Evolutionary conservation across 2,113 vertebrate species (phyloP).

Genomic region (Dromaius novaehollandiae): DNA sequence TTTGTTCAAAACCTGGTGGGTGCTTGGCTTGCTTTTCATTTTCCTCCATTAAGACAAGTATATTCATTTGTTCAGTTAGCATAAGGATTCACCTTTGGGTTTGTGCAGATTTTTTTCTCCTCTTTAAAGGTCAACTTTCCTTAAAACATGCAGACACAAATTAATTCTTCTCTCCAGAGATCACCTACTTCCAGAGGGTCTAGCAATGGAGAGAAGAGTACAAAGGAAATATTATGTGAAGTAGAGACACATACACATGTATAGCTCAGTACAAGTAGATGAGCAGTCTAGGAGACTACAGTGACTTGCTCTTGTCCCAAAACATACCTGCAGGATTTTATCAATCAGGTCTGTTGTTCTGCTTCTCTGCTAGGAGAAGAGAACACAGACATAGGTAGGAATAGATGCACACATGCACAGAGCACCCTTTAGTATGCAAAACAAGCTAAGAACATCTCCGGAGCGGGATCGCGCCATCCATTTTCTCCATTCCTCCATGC

Average conservation of each 20-base stretch:
- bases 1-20: neutral
- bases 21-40: neutral
- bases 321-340: neutral
- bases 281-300: neutral
- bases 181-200: neutral
- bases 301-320: neutral
- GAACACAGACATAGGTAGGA: neutral
- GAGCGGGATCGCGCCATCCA: neutral
- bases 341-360: neutral
- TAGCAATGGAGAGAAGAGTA: neutral
- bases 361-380: neutral
- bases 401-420: neutral
- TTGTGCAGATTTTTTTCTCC: neutral
- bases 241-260: neutral
- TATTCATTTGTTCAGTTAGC: neutral
- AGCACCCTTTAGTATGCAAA: neutral
- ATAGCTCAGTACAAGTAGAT: neutral
- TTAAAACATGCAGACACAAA: neutral
- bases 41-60: neutral
- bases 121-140: slow-evolving; percentile 30
- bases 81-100: neutral
- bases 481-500: neutral
- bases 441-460: accelerated
- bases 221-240: neutral
- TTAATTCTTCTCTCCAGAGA: slow-evolving; percentile 9